A percentile compares a stretch with the other conserved stretches of the same genome.
Evolutionary conservation across 2,113 vertebrate genomes (phyloP).

Genomic region (Scomber japonicus): DNA sequence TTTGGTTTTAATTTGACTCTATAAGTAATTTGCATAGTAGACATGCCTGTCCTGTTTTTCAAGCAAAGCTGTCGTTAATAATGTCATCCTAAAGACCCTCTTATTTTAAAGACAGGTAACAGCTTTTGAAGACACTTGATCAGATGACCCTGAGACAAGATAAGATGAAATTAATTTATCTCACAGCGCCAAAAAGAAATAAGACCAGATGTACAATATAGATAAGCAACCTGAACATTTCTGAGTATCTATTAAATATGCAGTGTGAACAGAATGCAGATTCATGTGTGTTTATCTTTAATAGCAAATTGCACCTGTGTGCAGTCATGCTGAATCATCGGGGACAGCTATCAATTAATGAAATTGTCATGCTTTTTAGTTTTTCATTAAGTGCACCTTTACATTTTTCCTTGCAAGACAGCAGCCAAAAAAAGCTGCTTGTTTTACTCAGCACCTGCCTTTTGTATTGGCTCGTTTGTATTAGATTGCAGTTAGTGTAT

Average conservation of each 20-base stretch:
- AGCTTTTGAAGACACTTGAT: not conserved
- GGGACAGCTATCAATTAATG: not conserved
- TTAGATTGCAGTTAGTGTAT: slow-evolving; percentile 43
- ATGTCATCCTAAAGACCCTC: not conserved
- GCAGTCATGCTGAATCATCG: no score
- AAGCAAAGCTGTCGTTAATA: not conserved
- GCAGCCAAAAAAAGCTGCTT: not conserved
- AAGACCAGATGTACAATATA: not conserved
- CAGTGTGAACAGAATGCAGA: not conserved
- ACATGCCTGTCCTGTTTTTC: not conserved
- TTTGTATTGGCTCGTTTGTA: slow-evolving; percentile 8
- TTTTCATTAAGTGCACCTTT: not conserved
- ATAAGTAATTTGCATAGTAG: not conserved
- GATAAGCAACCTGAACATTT: not conserved
- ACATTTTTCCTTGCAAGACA: not conserved
- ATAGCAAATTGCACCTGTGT: not conserved
- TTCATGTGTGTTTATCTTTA: no score
- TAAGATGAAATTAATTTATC: not conserved
- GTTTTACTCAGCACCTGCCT: slow-evolving; percentile 1
- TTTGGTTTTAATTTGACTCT: not conserved
- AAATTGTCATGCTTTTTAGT: not conserved
- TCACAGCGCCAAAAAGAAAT: not conserved
- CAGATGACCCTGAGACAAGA: not conserved
- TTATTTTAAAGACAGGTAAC: not conserved
- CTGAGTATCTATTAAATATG: not conserved